Percentiles rank a stretch among this genome's conserved stretches.
Evolutionary conservation across 2,888 invertebrate genomes (phyloP).

Genomic region (Pemphredon lugubris): DNA sequence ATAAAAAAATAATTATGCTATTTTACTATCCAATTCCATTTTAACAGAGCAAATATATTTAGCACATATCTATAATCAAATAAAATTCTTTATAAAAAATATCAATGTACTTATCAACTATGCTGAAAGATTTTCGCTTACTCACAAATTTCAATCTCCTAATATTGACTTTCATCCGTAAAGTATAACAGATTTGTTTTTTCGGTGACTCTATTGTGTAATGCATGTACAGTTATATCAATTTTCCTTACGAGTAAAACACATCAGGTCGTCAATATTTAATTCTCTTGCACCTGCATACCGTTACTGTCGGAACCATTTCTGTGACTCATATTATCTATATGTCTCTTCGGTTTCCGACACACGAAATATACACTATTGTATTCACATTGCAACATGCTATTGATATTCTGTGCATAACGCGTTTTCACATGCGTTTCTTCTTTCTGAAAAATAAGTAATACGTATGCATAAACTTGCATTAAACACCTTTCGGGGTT

Average conservation of each 20-base stretch:
- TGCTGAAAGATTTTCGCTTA: constrained; percentile 27
- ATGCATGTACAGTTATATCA: constrained; percentile 48
- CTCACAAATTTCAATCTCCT: constrained; percentile 27
- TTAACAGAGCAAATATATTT: constrained; percentile 27
- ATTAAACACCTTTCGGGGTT: not conserved
- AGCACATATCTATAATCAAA: constrained; percentile 36
- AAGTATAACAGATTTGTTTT: constrained; percentile 50
- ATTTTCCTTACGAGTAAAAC: constrained; percentile 52
- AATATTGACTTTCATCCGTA: constrained; percentile 45
- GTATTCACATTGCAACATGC: constrained; percentile 96
- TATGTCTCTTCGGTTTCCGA: constrained; percentile 85
- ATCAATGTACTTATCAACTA: constrained; percentile 25
- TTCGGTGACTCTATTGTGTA: constrained; percentile 37
- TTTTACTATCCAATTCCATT: constrained; percentile 31
- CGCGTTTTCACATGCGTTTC: constrained; percentile 90
- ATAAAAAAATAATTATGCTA: constrained; percentile 42
- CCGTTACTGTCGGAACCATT: constrained; percentile 75
- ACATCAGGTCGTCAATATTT: constrained; percentile 32
- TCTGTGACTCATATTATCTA: constrained; percentile 60
- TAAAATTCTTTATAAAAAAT: constrained; percentile 47
- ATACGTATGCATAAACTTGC: not conserved
- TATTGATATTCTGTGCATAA: constrained; percentile 95
- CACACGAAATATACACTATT: constrained; percentile 96
- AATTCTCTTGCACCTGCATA: constrained; percentile 70
- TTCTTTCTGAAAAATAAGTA: constrained; percentile 85